Percentiles rank a stretch among this genome's conserved stretches.
Conservation (phyloP, 1,140 invertebrate species). For the Polypedilum pembai region DNA sequence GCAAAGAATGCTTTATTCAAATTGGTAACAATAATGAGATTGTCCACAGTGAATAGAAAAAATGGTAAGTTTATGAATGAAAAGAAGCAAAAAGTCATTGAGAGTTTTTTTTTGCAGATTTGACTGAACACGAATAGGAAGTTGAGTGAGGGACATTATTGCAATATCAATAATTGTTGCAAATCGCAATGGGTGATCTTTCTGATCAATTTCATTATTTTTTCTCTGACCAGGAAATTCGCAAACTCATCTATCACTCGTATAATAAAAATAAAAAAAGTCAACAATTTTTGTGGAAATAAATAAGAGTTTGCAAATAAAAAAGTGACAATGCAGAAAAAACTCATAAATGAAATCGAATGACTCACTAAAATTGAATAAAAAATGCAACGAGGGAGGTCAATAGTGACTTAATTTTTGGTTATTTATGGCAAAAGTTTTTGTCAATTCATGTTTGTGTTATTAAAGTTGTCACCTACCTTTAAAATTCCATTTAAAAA, state of each 20-base stretch:
- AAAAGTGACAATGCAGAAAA: slow-evolving; percentile 11
- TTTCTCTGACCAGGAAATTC: background rate
- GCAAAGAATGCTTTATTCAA: background rate
- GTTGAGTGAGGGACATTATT: slow-evolving; percentile 16
- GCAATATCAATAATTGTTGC: slow-evolving; percentile 10
- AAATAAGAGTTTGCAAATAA: background rate
- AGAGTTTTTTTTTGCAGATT: background rate
- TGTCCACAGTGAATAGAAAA: background rate
- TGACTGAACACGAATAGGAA: slow-evolving; percentile 2
- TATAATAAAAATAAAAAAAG: background rate
- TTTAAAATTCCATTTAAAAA: too few species aligned
- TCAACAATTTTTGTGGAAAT: background rate
- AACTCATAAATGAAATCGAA: background rate
- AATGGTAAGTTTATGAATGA: background rate
- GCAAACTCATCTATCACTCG: slow-evolving; percentile 10
- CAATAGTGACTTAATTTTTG: too few species aligned
- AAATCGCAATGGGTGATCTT: slow-evolving; percentile 10
- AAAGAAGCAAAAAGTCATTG: slow-evolving; percentile 24
- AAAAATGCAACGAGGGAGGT: too few species aligned
- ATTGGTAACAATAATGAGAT: slow-evolving; percentile 21
- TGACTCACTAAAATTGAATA: background rate
- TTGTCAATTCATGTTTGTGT: too few species aligned
- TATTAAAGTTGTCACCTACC: too few species aligned
- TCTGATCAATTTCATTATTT: background rate
- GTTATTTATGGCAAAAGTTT: too few species aligned